Conservation (phyloP, 2,113 vertebrate genomes). For the Ellobius talpinus region DNA sequence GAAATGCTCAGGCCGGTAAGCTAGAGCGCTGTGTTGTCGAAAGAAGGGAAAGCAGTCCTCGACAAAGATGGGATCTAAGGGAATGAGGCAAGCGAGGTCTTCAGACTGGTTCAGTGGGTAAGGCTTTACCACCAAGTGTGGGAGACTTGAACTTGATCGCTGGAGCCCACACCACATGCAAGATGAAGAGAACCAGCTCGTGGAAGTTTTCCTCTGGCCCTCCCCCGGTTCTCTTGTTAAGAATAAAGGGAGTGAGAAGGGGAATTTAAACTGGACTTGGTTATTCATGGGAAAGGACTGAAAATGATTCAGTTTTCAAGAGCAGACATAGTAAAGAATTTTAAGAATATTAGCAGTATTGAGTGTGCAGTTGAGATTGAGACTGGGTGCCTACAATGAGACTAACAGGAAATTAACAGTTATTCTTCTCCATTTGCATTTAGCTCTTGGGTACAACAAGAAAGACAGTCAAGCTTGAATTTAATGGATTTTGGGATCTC, state of each 20-base stretch:
- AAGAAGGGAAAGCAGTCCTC: not conserved
- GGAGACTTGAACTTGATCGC: no score
- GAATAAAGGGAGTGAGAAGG: not conserved
- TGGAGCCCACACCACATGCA: not conserved
- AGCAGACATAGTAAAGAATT: not conserved
- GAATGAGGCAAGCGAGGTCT: not conserved
- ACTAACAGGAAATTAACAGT: not conserved
- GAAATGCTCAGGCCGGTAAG: not conserved
- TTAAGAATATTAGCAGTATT: not conserved
- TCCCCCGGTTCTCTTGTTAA: no score
- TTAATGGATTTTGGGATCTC: not conserved
- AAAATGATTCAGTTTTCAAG: constrained; percentile 32
- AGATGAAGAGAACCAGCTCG: no score
- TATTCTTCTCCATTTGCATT: constrained; percentile 27
- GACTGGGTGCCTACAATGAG: not conserved
- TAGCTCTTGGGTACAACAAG: not conserved
- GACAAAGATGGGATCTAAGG: not conserved
- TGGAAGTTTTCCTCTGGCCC: not conserved
- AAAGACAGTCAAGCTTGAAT: not conserved
- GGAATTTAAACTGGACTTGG: not conserved
- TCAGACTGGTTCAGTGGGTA: not conserved
- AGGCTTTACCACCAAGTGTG: not conserved
- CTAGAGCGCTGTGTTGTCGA: not conserved
- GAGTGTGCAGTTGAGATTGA: not conserved
- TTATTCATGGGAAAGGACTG: not conserved